Evolutionary conservation across 2,888 invertebrate genomes (phyloP), one percentile per base, ranked within the genome.

Genomic region (Phasia obesa): DNA sequence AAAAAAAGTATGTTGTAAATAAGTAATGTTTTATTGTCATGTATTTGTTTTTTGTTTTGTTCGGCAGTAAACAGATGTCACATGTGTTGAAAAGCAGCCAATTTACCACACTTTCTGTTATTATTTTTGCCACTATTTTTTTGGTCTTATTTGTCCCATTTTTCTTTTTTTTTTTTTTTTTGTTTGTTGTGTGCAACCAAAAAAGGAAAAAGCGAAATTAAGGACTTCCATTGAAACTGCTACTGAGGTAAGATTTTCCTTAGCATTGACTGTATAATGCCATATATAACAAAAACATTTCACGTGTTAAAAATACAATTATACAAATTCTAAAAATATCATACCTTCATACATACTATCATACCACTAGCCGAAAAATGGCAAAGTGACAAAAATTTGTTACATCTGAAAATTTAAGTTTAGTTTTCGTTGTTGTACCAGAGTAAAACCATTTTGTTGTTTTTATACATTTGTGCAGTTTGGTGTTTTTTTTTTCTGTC

Each of bases 81-180:
- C 88, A 88, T 86, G 87, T 87, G 88, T 89, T 89, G 89, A 89
- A 88, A 89, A 88, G 88, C 88, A 89, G 89, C 89, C 89, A 89
- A 89, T 89, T 89, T 89, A 87, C 75, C 76, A 82, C 79, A 84
- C 81, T 79, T 70, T 76, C 75, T 60, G 31, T 73, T 65, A 70
- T 83, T 83, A 31, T 69, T 51, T 67, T 27, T 67, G 35, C 21
- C 51, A 59, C 49, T 27, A 31, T 35, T 60, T 69, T 55, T 62
- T 49, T 35, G 9, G 27, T 17, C 27, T n/a, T 51, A 55, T 59
- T 74, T 64, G 69, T 23, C 5, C 23, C 31, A 51, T 4, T 51
- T 70, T 75, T 59, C 2, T 13, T 9, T 19, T 59, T 44, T 51
- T n/a, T n/a, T 4, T 51, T 70, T 75, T 59, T 1, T 13, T 9